Conservation (phyloP, 2,888 invertebrate genomes). For the Tridacna crocea region DNA sequence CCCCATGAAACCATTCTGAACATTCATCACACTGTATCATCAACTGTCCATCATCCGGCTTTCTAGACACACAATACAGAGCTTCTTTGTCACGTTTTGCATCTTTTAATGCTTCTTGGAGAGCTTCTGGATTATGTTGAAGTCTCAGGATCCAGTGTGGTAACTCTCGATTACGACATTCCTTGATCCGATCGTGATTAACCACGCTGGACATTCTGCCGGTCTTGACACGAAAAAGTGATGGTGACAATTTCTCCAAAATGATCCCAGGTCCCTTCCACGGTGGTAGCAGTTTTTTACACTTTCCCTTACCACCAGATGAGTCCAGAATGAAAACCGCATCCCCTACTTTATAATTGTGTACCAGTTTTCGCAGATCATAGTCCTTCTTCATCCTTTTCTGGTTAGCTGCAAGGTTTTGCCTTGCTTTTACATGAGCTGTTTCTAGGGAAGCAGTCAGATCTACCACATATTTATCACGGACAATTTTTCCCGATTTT, state of each 20-base stretch:
- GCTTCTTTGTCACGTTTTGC: not conserved
- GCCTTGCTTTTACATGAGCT: constrained; percentile 4
- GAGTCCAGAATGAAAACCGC: constrained; percentile 30
- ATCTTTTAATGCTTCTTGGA: not conserved
- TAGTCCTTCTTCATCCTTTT: constrained; percentile 41
- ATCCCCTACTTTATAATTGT: constrained; percentile 35
- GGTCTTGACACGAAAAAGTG: constrained; percentile 33
- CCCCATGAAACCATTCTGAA: not conserved
- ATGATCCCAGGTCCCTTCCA: constrained; percentile 55
- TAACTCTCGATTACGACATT: constrained; percentile 20
- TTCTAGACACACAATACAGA: not conserved
- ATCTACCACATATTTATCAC: not conserved
- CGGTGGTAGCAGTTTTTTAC: constrained; percentile 35
- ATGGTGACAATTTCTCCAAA: constrained; percentile 30
- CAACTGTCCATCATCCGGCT: not conserved
- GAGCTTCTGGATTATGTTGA: not conserved
- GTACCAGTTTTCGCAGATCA: constrained; percentile 28
- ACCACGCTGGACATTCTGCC: constrained; percentile 20
- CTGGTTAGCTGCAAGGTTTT: not conserved
- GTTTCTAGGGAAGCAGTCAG: not conserved
- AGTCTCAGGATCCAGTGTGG: constrained; percentile 28
- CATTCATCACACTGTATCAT: not conserved
- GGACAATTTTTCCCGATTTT: not conserved
- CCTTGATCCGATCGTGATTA: constrained; percentile 49
- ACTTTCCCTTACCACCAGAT: not conserved